Conservation (phyloP, 1,140 invertebrate genomes). For the Drosophila sp. region DNA sequence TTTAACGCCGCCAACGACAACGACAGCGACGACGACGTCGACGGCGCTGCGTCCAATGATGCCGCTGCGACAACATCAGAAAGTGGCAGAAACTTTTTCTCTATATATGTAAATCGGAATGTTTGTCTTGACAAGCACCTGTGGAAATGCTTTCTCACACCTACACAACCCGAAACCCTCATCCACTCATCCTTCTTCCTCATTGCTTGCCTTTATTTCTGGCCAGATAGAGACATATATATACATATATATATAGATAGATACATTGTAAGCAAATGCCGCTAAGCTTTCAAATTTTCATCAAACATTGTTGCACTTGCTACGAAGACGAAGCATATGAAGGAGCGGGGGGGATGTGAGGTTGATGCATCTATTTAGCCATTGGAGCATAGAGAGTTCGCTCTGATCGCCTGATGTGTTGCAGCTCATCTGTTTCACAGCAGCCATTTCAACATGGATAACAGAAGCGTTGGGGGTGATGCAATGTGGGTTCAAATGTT, state of each 20-base stretch:
- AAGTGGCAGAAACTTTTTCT: slow-evolving; percentile 1
- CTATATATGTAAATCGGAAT: slow-evolving; percentile 16
- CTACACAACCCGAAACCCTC: neutral
- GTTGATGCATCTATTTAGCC: slow-evolving; percentile 12
- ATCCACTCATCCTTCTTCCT: neutral
- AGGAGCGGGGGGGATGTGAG: neutral
- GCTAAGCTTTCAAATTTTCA: slow-evolving; percentile 15
- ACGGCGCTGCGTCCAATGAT: neutral
- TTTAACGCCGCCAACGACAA: slow-evolving; percentile 34
- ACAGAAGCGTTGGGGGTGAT: neutral
- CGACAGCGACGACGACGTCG: neutral
- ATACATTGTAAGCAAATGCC: slow-evolving; percentile 6
- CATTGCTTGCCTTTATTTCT: neutral
- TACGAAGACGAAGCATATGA: neutral
- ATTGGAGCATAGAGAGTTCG: slow-evolving; percentile 5
- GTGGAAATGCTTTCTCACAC: slow-evolving; percentile 16
- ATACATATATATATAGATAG: neutral
- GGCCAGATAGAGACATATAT: neutral
- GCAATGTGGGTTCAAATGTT: neutral
- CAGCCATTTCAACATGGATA: slow-evolving; percentile 3
- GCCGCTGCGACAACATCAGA: slow-evolving; percentile 3
- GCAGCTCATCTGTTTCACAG: slow-evolving; percentile 19
- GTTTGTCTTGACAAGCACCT: slow-evolving; percentile 19
- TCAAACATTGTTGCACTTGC: slow-evolving; percentile 14
- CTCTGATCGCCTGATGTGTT: slow-evolving; percentile 7